Conservation (phyloP, 2,113 vertebrate genomes). For the Apteryx owenii region DNA sequence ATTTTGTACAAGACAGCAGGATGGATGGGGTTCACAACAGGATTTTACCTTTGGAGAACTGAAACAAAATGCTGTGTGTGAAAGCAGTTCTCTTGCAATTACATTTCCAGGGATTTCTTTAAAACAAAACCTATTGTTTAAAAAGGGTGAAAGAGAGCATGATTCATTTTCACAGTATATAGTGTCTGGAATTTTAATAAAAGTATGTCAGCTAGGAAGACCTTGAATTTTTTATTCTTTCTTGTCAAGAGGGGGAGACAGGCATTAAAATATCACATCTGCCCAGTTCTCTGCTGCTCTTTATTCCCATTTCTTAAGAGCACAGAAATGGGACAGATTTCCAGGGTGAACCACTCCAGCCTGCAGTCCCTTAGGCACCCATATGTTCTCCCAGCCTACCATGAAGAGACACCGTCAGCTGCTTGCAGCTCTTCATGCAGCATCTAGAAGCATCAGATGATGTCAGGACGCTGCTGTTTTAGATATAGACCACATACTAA, state of each 20-base stretch:
- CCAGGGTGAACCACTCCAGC: no score
- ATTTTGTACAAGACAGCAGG: background rate
- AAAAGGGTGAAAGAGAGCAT: background rate
- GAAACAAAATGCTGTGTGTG: fast-evolving
- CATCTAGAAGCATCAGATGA: no score
- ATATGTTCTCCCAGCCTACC: background rate
- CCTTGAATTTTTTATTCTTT: background rate
- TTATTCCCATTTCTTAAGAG: background rate
- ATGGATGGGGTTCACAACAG: background rate
- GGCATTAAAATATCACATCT: background rate
- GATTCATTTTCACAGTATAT: background rate
- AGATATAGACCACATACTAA: background rate
- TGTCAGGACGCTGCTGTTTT: background rate
- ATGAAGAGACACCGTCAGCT: background rate
- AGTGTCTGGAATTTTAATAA: background rate
- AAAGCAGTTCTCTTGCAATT: background rate
- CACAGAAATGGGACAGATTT: background rate
- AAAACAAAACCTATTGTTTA: background rate
- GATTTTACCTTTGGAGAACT: background rate
- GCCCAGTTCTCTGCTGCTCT: background rate
- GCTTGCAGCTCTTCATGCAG: background rate
- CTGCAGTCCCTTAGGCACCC: background rate
- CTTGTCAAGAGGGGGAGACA: background rate
- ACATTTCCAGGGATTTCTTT: background rate
- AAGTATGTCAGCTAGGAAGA: background rate